phyloP scores from a whole-genome alignment of 2,888 invertebrate genomes.

The Cryptus viduatorius region DNA sequence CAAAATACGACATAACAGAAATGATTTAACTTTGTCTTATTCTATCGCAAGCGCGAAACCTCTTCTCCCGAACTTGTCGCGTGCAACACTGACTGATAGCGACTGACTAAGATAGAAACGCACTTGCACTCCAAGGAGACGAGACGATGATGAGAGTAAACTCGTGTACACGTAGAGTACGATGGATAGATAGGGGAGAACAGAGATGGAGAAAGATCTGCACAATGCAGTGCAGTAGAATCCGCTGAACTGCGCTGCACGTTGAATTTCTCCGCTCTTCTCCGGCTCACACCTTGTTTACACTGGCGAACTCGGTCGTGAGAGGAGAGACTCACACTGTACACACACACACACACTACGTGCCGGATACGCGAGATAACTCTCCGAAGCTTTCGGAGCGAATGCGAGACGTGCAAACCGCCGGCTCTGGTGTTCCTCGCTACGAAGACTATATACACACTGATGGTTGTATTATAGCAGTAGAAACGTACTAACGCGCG shows the following conservation, averaged over 20 bases:
- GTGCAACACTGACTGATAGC: background rate
- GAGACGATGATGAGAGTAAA: slow-evolving; percentile 1
- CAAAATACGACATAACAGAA: background rate
- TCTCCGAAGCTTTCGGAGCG: slow-evolving; percentile 58
- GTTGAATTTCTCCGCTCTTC: slow-evolving; percentile 52
- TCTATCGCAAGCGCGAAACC: slow-evolving; percentile 2
- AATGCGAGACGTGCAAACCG: slow-evolving; percentile 56
- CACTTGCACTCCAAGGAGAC: slow-evolving; percentile 18
- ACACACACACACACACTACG: slow-evolving; percentile 17
- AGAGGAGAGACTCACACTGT: slow-evolving; percentile 11
- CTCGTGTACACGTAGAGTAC: background rate
- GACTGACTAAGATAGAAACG: slow-evolving; percentile 24
- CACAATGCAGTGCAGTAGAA: slow-evolving; percentile 27
- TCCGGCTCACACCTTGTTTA: slow-evolving; percentile 62
- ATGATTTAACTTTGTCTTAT: background rate
- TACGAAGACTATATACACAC: slow-evolving; percentile 14
- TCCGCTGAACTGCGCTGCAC: slow-evolving; percentile 19
- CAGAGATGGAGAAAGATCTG: slow-evolving; percentile 18
- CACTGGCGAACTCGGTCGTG: slow-evolving; percentile 43
- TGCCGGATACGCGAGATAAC: slow-evolving; percentile 64
- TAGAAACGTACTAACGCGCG: slow-evolving; percentile 4
- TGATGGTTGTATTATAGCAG: slow-evolving; percentile 55
- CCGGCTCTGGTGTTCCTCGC: slow-evolving; percentile 27
- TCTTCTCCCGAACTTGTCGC: slow-evolving; percentile 2
- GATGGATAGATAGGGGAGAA: background rate